Evolutionary conservation across 2,888 invertebrate genomes (phyloP), one percentile per base, ranked within the genome.

Genomic region (Thera britannica): DNA sequence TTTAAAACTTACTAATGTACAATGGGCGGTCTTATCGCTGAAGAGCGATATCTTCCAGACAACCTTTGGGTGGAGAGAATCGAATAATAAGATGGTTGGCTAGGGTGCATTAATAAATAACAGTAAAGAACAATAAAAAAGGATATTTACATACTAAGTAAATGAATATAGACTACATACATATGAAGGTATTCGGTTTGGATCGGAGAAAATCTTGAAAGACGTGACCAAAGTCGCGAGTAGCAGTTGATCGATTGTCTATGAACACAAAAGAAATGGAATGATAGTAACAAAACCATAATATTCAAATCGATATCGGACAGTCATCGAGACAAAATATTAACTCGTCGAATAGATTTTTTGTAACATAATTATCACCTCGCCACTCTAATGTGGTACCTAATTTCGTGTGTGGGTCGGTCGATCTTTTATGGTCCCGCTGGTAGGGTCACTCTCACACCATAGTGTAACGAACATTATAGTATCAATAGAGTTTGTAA

Each of bases 341-440:
- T 88, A 90, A 90, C 84, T 89, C 87, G 84, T 89, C 85, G 86
- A 80, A 86, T 86, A 83, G 81, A 86, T 88, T 91, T 92, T 92
- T 92, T 92, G 85, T 89, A 88, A 88, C 82, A 79, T 92, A 92
- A 93, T 93, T 93, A 92, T 92, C 93, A 91, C 92, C 90, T 92
- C 83, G 79, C 81, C 85, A 84, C 87, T 90, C 88, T 91, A 90
- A 92, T 92, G 88, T 86, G 89, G 86, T 88, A 86, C 90, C 90
- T 90, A 91, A 92, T 92, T 90, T 89, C 90, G 86, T 88, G 90
- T 89, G 90, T 91, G 90, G 91, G 90, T 88, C 85, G 89, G 83
- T 74, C 81, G 80, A 80, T 84, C 87, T 90, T 92, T 91, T 92
- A 90, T 91, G 85, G 86, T 82, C 83, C 83, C 85, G 84, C 84